A percentile compares a stretch with the other conserved stretches of the same genome.
phyloP scores from a whole-genome alignment of 2,797 vertebrate genomes.

The Oryzias sinensis region DNA sequence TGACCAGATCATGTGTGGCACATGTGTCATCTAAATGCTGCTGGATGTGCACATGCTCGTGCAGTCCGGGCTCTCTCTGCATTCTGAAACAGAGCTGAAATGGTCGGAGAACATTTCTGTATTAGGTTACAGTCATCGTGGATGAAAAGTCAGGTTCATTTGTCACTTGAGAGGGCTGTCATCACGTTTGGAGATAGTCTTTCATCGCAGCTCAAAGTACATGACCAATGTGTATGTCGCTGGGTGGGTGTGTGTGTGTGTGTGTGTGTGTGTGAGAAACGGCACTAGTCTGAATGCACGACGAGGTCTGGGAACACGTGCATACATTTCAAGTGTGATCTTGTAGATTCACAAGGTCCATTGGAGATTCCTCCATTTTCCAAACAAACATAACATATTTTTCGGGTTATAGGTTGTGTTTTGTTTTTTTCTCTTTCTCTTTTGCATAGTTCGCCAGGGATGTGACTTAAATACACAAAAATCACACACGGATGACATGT shows the following conservation, averaged over 20 bases:
- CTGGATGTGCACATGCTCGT: constrained; percentile 29
- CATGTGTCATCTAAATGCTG: constrained; percentile 35
- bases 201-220: constrained; percentile 13
- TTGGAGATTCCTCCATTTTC: too few species aligned
- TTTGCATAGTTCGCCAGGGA: too few species aligned
- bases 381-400: too few species aligned
- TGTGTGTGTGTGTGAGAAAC: not conserved
- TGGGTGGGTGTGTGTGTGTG: not conserved
- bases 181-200: constrained; percentile 21
- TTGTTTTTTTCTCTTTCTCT: too few species aligned
- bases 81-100: constrained; percentile 24
- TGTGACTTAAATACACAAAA: too few species aligned
- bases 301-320: too few species aligned
- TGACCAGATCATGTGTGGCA: constrained; percentile 27
- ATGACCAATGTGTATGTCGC: not conserved
- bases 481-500: too few species aligned
- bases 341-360: too few species aligned
- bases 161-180: constrained; percentile 29
- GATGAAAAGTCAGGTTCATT: constrained; percentile 38
- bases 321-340: too few species aligned
- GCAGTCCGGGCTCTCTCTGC: constrained; percentile 20
- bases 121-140: constrained; percentile 28
- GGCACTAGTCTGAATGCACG: too few species aligned
- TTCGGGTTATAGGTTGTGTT: too few species aligned
- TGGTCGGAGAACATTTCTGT: too few species aligned